Evolutionary conservation across 2,797 vertebrate species (phyloP).

Genomic region (Eulemur mongoz): DNA sequence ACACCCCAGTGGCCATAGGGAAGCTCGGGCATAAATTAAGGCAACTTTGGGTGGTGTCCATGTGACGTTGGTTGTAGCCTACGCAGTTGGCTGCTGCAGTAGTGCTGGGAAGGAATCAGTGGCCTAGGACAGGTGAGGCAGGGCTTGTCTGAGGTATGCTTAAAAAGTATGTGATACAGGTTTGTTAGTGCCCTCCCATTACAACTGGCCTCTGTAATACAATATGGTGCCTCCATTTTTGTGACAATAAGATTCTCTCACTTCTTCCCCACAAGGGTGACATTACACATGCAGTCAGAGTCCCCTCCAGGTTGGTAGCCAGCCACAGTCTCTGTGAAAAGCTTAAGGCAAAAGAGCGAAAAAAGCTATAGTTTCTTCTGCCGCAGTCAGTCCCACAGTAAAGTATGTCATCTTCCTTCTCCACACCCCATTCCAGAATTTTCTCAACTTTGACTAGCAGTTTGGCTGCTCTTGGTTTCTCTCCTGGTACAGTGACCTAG

Average conservation of each 20-base stretch:
- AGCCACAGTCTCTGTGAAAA: neutral
- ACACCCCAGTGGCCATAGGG: neutral
- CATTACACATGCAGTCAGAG: neutral
- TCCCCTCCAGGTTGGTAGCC: neutral
- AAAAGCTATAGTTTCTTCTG: neutral
- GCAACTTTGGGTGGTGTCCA: neutral
- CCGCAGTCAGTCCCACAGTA: neutral
- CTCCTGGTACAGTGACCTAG: neutral
- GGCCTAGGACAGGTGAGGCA: neutral
- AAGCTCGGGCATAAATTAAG: neutral
- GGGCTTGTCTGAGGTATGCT: neutral
- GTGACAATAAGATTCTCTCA: neutral
- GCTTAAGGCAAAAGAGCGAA: neutral
- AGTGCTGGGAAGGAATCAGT: neutral
- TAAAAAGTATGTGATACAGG: neutral
- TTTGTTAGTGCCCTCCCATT: neutral
- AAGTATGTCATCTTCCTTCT: neutral
- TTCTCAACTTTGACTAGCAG: neutral
- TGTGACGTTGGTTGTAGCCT: neutral
- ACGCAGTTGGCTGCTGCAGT: neutral
- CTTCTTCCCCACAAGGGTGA: neutral
- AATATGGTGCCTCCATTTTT: neutral
- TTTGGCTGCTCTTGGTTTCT: neutral
- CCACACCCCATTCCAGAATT: neutral
- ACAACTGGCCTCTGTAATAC: neutral